These are phyloP conservation scores for Myopa testacea DNA, from an alignment of 2,888 invertebrate species.

Conservation along the genomic window DNA sequence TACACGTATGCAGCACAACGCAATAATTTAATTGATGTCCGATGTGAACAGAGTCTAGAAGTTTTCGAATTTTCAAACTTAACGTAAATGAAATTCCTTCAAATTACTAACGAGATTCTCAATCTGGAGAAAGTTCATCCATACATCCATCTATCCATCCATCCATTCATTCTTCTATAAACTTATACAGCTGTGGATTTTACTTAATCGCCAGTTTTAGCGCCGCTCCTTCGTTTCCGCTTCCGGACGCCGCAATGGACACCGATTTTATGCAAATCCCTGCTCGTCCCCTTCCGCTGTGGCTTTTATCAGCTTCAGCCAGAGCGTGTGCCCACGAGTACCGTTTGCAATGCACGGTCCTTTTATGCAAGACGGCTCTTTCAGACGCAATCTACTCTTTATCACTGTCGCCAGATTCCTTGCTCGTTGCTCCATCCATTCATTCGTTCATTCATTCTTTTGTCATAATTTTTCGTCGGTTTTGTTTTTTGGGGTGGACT, in stretches of 20 bases:
- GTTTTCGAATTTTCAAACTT: not conserved
- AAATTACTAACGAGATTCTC: not conserved
- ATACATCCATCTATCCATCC: too few species aligned
- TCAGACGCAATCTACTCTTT: not conserved
- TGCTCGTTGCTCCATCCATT: not conserved
- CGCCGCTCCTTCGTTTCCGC: not conserved
- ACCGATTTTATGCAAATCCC: constrained; percentile 24
- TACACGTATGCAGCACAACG: constrained; percentile 8
- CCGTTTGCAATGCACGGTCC: constrained; percentile 22
- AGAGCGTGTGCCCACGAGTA: too few species aligned
- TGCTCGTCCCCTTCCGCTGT: not conserved
- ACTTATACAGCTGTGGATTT: too few species aligned
- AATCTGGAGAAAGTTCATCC: not conserved
- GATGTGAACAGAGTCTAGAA: not conserved
- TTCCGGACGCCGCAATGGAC: not conserved
- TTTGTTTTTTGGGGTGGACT: not conserved
- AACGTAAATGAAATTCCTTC: not conserved
- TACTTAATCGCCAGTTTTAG: too few species aligned
- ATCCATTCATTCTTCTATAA: too few species aligned
- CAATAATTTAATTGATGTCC: not conserved
- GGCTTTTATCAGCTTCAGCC: not conserved
- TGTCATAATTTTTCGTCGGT: not conserved
- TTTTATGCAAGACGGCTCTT: not conserved
- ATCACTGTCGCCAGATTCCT: not conserved
- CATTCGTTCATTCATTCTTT: not conserved